Evolutionary conservation across 1,140 invertebrate genomes (phyloP), one percentile per base, ranked within the genome.

Genomic region (Drosophila bocki): DNA sequence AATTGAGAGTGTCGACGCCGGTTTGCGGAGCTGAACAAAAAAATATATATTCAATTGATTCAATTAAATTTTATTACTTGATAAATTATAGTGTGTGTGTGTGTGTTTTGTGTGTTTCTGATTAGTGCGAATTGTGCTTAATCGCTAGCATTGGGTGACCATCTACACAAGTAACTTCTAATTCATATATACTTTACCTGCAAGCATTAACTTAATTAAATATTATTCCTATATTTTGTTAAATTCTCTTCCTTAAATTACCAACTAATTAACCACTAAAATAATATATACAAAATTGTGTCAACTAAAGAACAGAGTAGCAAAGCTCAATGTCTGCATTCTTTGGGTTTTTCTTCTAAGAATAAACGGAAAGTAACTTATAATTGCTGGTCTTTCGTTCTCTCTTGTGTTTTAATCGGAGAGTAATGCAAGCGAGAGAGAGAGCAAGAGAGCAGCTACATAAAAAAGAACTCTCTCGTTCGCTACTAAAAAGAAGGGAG

Each of bases 1-100:
- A 93, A 98, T 98, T 94, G 98, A 98, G 91, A 98, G 96, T 93
- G 98, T 98, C 93, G 98, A 98, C 93, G 97, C 96, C 94, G 98
- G 98, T 95, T 99, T 99, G 94, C 98, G 97, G 93, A 99, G 95
- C 97, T 98, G 96, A 19, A 22, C 11, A 17, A 8, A n/a, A 44
- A 39, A 42, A 22, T 22, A 29, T 13, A 48, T n/a, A 50, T 29
- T 22, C 7, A 1, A 50, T 26, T 12, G 7, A 29, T 12, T 54
- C 2, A 15, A 41, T 59, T 45, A 11, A 42, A 51, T 32, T 33
- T 22, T 50, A 26, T 13, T n/a, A 56, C 12, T 41, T 7, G n/a
- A 44, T 15, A 29, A 29, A 29, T 29, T 6, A 29, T 9, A 11
- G 26, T 13, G 11, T 35, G 29, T 22, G 29, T 22, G 29, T 22